Base-by-base conservation (phyloP, 2,797 vertebrate genomes). In the Staurois parvus region DNA sequence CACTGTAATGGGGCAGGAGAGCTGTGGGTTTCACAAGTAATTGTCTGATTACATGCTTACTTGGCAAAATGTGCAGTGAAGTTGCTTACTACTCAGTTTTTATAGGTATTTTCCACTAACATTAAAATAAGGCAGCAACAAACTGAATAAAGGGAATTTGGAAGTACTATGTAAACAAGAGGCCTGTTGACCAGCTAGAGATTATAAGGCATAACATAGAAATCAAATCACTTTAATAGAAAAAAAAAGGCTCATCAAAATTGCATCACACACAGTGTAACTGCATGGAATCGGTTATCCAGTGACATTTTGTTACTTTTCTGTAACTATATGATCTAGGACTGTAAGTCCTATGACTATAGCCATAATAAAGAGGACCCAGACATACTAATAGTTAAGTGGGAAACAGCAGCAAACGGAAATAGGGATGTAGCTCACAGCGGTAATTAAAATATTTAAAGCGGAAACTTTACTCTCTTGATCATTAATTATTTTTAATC, bases 1-100 rank as follows among this genome's bases (percentile, higher is more conserved):
- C 68, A 42, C 68, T 48, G 66, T 52, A 83, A 83, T 64, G 72
- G 72, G 80, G 40, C 75, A 79, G 69, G 59, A 83, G 75, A 59
- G 80, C 75, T 83, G 69, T 3, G 32, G 67, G 69, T 78, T 82
- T 82, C 45, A 77, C 34, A 66, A 82, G 52, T 40, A 81, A 82
- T 78, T 82, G 85, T 68, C 75, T 21, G 29, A 79, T 79, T 87
- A 78, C 40, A 73, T 73, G 67, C 74, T 83, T 87, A 77, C 75
- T 73, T 32, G n/a, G 67, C 28, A 24, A 83, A 70, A 86, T 62
- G 48, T 29, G 29, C 40, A 74, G 42, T 79, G 67, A 62, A 83
- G 78, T 21, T n/a, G 73, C 34, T 64, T 82, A 32, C 30, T 74
- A 62, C 12, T 66, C 40, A 67, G n/a, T 48, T 78, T 68, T 52